Conservation (phyloP, 1,140 invertebrate genomes). For the Subanguina moxae region DNA sequence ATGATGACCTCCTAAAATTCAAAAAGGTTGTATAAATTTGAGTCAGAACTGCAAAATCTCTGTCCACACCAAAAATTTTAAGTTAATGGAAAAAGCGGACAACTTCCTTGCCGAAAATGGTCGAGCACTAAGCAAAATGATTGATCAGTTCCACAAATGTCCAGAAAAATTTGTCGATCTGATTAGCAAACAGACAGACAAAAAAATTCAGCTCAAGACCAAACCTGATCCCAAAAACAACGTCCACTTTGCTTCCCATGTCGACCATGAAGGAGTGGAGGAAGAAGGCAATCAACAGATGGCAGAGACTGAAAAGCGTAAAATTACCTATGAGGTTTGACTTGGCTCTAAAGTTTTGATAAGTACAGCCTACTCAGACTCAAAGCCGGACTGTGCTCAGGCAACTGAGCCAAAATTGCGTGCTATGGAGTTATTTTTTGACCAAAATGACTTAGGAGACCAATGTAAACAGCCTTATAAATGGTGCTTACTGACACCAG, state of each 20-base stretch:
- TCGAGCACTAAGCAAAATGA: background rate
- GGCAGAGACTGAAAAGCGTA: background rate
- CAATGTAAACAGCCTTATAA: no score
- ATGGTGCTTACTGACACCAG: no score
- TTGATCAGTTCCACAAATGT: background rate
- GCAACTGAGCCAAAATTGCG: no score
- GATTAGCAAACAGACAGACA: background rate
- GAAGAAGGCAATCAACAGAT: background rate
- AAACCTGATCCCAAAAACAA: background rate
- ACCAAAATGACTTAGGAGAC: no score
- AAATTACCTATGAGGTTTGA: slow-evolving; percentile 2
- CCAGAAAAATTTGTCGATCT: background rate
- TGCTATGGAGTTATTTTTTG: no score
- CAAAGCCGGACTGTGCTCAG: no score
- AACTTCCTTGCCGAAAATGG: background rate
- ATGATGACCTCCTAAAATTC: slow-evolving; percentile 6
- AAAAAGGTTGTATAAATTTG: slow-evolving; percentile 3
- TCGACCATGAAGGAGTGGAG: slow-evolving; percentile 10
- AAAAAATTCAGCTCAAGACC: background rate
- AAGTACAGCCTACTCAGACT: no score
- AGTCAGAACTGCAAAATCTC: background rate
- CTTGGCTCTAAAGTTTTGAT: background rate
- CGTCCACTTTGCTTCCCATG: background rate
- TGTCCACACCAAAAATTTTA: background rate
- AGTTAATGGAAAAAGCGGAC: slow-evolving; percentile 9